Evolutionary conservation across 2,797 vertebrate species (phyloP).

Genomic region (Hirundo rustica): DNA sequence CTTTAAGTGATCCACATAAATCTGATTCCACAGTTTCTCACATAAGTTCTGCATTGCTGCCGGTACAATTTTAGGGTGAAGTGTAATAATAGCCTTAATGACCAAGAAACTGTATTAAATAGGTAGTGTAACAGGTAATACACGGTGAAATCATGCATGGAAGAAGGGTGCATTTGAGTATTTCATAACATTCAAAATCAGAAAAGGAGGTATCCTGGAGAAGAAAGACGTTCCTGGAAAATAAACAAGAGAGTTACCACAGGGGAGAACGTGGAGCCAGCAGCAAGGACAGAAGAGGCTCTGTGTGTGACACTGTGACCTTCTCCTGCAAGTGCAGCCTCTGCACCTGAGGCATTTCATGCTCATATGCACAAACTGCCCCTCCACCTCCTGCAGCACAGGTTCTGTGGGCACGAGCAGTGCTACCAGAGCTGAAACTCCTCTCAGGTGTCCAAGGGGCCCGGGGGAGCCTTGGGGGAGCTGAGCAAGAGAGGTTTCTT

Average conservation of each 20-base stretch:
- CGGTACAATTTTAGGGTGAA: neutral
- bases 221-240: neutral
- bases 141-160: neutral
- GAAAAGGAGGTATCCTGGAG: neutral
- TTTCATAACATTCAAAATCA: neutral
- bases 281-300: neutral
- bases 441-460: neutral
- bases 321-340: neutral
- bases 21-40: neutral
- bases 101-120: neutral
- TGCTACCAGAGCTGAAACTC: neutral
- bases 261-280: neutral
- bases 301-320: neutral
- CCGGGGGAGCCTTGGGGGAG: neutral
- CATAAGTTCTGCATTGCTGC: neutral
- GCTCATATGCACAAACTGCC: neutral
- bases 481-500: neutral
- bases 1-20: neutral
- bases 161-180: neutral
- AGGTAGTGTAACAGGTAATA: neutral
- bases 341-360: neutral
- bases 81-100: neutral
- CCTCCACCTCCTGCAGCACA: rapidly evolving
- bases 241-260: neutral
- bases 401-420: rapidly evolving